phyloP scores from a whole-genome alignment of 2,888 invertebrate species.

The Torymus tubicola region DNA sequence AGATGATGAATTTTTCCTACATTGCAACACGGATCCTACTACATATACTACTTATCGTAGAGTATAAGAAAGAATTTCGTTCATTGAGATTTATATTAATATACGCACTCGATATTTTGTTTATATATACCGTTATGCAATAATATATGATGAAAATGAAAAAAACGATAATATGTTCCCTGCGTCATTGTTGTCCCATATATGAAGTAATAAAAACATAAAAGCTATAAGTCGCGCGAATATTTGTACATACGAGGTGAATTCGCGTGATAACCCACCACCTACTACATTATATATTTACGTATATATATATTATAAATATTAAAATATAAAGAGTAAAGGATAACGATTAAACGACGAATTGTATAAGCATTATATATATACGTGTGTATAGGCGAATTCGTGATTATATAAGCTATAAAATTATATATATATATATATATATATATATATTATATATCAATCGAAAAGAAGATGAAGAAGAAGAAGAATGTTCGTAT shows the following conservation, averaged over 20 bases:
- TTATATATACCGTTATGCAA: conserved; percentile 37
- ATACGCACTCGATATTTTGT: conserved; percentile 20
- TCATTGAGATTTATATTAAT: too few relatives aligned
- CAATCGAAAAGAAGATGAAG: too few relatives aligned
- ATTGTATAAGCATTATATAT: conserved; percentile 31
- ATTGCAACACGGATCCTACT: conserved; percentile 32
- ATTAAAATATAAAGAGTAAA: conserved; percentile 8
- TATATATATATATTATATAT: too few relatives aligned
- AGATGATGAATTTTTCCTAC: conserved; percentile 35
- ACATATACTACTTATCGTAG: conserved; percentile 6
- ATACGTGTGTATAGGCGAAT: conserved; percentile 14
- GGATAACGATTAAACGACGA: conserved; percentile 36
- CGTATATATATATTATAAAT: conserved; percentile 16
- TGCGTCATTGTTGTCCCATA: conserved; percentile 47
- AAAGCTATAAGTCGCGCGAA: conserved; percentile 30
- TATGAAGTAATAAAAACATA: conserved; percentile 8
- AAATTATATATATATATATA: too few relatives aligned
- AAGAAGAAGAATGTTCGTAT: conserved; percentile 37
- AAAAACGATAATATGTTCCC: not conserved
- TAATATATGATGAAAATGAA: conserved; percentile 24
- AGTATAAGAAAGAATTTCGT: too few relatives aligned
- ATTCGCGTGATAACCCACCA: conserved; percentile 26
- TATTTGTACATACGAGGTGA: conserved; percentile 23
- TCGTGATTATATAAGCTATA: conserved; percentile 25
- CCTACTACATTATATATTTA: conserved; percentile 24